Evolutionary conservation across 1,140 invertebrate species (phyloP), one percentile per base, ranked within the genome.

Genomic region (Drosophila ironensis): DNA sequence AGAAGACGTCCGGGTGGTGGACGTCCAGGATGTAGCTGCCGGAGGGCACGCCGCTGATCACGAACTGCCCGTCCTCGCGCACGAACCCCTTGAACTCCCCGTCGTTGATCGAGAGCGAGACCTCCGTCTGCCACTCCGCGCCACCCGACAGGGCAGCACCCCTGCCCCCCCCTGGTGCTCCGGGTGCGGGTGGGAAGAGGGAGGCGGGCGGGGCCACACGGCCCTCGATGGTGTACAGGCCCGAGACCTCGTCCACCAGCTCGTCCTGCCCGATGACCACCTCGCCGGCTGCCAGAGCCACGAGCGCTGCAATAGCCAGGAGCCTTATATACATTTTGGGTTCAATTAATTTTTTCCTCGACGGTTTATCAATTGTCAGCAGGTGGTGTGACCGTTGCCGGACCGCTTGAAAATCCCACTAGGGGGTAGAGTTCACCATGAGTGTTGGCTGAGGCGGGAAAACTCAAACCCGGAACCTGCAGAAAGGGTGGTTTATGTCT

Each of bases 1-100:
- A 99, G 59, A 95, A 92, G 82, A 94, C 97, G 82, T 98, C 95
- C 3, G 97, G 96, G 91, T 98, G 95, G 5, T 97, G 90, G 9
- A 98, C 93, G 92, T 99, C 98, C 1, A 99, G 92, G 16, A 99
- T 93, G 88, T 99, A 99, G 0, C 98, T 99, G 4, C 98, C 98
- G 16, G 96, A 95, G 2, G 96, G 96, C 0, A 99, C 92, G 80
- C 97, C 97, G 72, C 95, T 94, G 37, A 99, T 93, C 7, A 93
- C 91, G 90, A 99, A 99, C 6, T 94, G 94, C n/a, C 98, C 98
- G 92, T 99, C 98, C 74, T 96, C 94, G 74, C 95, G 95, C 48
- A 98, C 90, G 90, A 97, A 98, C 40, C 95, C 97, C 73, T 96
- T 92, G 88, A 94, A 95, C 90, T 97, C 94, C 7, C 96, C 97